Percentiles rank a stretch among this genome's conserved stretches.
Evolutionary conservation across 2,113 vertebrate species (phyloP).

Genomic region (Bubo scandiacus): DNA sequence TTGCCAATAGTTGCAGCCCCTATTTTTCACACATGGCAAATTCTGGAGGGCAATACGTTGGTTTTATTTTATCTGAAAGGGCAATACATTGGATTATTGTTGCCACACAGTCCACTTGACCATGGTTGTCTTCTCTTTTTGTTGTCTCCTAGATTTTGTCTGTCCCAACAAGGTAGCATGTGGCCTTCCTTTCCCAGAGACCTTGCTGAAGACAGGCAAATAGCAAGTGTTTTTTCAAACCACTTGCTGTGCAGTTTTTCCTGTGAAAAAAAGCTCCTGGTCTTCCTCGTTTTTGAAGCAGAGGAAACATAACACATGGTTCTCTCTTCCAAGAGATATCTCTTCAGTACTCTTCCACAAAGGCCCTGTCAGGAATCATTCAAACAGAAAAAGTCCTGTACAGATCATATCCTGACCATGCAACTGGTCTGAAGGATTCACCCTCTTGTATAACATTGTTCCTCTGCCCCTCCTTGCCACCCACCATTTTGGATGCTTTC

Average conservation of each 20-base stretch:
- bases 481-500: background rate
- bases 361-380: background rate
- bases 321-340: background rate
- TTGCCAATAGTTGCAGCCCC: background rate
- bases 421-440: background rate
- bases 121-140: background rate
- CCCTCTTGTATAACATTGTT: background rate
- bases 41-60: background rate
- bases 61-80: background rate
- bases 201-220: background rate
- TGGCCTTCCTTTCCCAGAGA: background rate
- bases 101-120: background rate
- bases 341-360: background rate
- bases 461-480: background rate
- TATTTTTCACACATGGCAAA: background rate
- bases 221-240: background rate
- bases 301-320: background rate
- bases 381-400: background rate
- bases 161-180: background rate
- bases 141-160: background rate
- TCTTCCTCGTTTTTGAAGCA: background rate
- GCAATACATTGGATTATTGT: background rate
- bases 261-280: background rate
- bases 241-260: background rate
- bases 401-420: background rate